These are phyloP conservation scores for Eupithecia subfuscata DNA, from an alignment of 2,888 invertebrate species.

Conservation along the genomic window DNA sequence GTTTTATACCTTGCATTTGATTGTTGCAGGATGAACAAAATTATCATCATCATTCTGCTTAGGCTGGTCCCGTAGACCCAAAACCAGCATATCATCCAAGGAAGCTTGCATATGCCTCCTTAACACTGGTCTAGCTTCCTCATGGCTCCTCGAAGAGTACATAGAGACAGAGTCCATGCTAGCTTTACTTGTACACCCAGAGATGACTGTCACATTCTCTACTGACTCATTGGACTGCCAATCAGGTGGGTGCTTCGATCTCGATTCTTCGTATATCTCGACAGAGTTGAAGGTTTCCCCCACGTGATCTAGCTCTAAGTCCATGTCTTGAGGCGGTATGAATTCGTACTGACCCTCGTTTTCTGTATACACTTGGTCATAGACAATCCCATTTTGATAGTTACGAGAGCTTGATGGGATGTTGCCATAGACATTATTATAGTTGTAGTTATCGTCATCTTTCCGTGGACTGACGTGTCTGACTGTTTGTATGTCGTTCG, in stretches of 20 bases:
- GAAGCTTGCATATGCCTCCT: constrained; percentile 77
- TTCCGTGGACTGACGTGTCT: constrained; percentile 64
- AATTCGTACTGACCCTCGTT: constrained; percentile 76
- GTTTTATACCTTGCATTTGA: constrained; percentile 71
- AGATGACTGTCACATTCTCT: constrained; percentile 82
- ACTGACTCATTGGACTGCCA: constrained; percentile 79
- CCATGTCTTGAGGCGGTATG: constrained; percentile 63
- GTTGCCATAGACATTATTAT: constrained; percentile 73
- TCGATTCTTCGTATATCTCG: constrained; percentile 71
- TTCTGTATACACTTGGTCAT: constrained; percentile 77
- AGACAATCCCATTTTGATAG: constrained; percentile 66
- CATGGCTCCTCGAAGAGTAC: constrained; percentile 84
- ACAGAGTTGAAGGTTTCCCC: constrained; percentile 73
- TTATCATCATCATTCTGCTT: constrained; percentile 67
- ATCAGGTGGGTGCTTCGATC: constrained; percentile 59
- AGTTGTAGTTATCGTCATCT: constrained; percentile 80
- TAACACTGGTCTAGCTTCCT: constrained; percentile 69
- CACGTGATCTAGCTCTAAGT: constrained; percentile 66
- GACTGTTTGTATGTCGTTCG: constrained; percentile 66
- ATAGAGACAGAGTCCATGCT: constrained; percentile 84
- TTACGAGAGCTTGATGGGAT: constrained; percentile 64
- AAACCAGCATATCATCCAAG: constrained; percentile 84
- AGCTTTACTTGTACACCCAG: constrained; percentile 65
- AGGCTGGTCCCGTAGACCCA: constrained; percentile 65
- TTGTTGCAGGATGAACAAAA: constrained; percentile 74